Conservation (phyloP, 2,797 vertebrate genomes). For the Danio albolineatus region DNA sequence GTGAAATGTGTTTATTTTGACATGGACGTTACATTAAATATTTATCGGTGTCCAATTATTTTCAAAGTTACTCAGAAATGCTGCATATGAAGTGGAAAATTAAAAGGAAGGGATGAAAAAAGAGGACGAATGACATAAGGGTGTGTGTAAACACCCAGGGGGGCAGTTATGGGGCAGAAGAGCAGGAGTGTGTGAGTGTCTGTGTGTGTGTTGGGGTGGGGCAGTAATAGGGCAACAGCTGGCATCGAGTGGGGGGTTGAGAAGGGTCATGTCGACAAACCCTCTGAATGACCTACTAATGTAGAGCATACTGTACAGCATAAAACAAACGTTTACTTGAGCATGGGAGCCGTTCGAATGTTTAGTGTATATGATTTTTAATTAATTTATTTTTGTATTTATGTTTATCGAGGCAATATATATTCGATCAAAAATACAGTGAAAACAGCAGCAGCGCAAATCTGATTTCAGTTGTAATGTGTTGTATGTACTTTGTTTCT, state of each 20-base stretch:
- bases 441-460: too few species aligned
- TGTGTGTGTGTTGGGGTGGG: slow-evolving; percentile 49
- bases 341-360: neutral
- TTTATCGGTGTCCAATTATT: neutral
- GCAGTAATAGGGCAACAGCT: slow-evolving; percentile 50
- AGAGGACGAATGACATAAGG: slow-evolving; percentile 17
- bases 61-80: slow-evolving; percentile 66
- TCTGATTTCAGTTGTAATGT: too few species aligned
- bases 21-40: neutral
- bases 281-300: slow-evolving; percentile 38
- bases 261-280: slow-evolving; percentile 39
- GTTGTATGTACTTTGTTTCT: too few species aligned
- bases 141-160: slow-evolving; percentile 19
- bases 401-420: too few species aligned
- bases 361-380: too few species aligned
- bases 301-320: neutral
- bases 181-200: slow-evolving; percentile 13
- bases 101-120: slow-evolving; percentile 18
- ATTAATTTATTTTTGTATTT: too few species aligned
- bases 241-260: slow-evolving; percentile 41
- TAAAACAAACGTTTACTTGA: slow-evolving; percentile 14
- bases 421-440: too few species aligned
- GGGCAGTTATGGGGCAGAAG: slow-evolving; percentile 20
- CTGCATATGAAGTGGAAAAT: slow-evolving; percentile 8
- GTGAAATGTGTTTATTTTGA: neutral